These are phyloP conservation scores for Acanthiza pusilla DNA, from an alignment of 2,797 vertebrate genomes.

Conservation along the genomic window DNA sequence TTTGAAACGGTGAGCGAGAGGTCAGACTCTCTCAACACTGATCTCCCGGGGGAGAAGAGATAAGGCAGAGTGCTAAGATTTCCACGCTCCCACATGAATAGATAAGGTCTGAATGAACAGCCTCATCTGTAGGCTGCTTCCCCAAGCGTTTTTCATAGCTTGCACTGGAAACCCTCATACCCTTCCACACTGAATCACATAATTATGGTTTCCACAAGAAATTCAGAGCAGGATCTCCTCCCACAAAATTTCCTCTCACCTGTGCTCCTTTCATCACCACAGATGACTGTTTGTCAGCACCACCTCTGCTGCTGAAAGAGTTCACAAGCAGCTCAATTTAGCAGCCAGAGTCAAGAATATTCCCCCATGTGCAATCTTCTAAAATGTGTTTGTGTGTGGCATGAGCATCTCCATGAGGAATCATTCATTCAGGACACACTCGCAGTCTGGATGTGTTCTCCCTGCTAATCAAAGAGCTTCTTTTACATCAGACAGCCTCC, in stretches of 20 bases:
- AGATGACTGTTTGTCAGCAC: conserved; percentile 36
- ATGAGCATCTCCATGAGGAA: background rate
- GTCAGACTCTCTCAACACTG: conserved; percentile 18
- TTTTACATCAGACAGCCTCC: background rate
- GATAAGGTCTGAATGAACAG: conserved; percentile 55
- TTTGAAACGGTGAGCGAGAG: background rate
- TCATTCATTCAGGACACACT: background rate
- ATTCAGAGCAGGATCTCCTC: conserved; percentile 41
- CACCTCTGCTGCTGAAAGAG: background rate
- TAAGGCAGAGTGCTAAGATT: conserved; percentile 46
- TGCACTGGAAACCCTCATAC: background rate
- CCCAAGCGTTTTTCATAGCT: background rate
- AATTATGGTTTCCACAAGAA: conserved; percentile 46
- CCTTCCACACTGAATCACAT: conserved; percentile 8
- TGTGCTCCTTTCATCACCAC: conserved; percentile 24
- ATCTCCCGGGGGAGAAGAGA: conserved; percentile 31
- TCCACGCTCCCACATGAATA: background rate
- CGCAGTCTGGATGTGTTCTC: background rate
- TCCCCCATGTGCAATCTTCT: background rate
- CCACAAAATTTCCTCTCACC: conserved; percentile 52
- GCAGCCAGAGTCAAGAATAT: background rate
- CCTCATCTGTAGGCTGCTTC: conserved; percentile 11
- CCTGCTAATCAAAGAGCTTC: background rate
- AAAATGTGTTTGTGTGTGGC: background rate
- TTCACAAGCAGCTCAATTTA: conserved; percentile 17